Evolutionary conservation across 2,797 vertebrate genomes (phyloP), one percentile per base, ranked within the genome.

Genomic region (Microctenopoma lineatum): DNA sequence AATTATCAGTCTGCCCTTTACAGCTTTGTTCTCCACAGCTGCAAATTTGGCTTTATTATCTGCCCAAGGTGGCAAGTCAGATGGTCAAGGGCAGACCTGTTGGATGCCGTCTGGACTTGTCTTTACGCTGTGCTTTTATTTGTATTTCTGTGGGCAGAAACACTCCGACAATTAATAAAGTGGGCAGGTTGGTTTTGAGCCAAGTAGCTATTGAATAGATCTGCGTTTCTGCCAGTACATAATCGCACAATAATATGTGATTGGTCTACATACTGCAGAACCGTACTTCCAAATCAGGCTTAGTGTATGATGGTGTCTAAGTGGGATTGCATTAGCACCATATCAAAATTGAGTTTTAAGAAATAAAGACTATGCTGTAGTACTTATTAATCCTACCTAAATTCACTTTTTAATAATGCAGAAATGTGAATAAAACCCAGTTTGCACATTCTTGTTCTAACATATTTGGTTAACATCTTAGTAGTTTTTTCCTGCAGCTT

Each of bases 181-280:
- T 15, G n/a, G 64, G 55, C 57, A 65, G 16, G 38, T 27, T 70
- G 68, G 51, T 51, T 60, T 4, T 34, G 38, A 52, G 68, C 59
- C 72, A 72, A 61, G 29, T 15, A 65, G 27, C 56, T 47, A 26
- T 69, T 29, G 39, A 39, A 56, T 45, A 10, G 12, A 59, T 50
- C 27, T 63, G 61, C 52, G 60, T 58, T 62, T 39, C 53, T 66
- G 59, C 72, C 68, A 70, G 7, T 48, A 44, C 5, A 39, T n/a
- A 21, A 18, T 42, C 59, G 32, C 5, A 36, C 34, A 36, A 36
- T 36, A 36, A 36, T 36, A 36, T 36, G 34, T 7, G 6, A 7
- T 36, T 36, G 34, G 34, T 29, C 27, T 6, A 29, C 2, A 29
- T 36, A 36, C 34, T 36, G 34, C 8, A 7, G 38, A 39, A 10